Percentiles rank a stretch among this genome's conserved stretches.
These are phyloP conservation scores for Podiceps cristatus DNA, from an alignment of 2,113 vertebrate genomes.

Conservation along the genomic window DNA sequence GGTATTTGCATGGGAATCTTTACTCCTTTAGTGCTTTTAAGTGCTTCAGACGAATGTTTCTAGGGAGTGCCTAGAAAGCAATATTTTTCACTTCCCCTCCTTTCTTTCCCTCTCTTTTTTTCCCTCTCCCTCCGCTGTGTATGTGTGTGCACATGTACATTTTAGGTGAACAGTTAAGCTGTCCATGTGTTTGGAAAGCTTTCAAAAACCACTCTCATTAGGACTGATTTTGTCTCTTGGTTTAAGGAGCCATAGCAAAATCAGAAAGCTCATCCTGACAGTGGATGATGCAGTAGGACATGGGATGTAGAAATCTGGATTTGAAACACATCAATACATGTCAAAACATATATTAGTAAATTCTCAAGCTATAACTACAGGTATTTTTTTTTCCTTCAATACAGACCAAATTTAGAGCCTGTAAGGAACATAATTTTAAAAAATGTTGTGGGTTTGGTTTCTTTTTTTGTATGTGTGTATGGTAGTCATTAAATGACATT, in stretches of 20 bases:
- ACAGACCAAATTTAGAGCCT: background rate
- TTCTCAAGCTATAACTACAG: background rate
- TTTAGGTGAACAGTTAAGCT: background rate
- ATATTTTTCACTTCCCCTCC: background rate
- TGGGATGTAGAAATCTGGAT: background rate
- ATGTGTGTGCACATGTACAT: background rate
- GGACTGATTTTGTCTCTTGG: background rate
- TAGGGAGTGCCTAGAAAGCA: background rate
- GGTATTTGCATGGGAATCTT: background rate
- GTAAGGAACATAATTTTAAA: background rate
- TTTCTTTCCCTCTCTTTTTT: background rate
- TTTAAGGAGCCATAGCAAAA: background rate
- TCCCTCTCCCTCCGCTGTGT: rapidly evolving
- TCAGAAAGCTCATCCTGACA: background rate
- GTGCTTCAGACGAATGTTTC: background rate
- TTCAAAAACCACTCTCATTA: background rate
- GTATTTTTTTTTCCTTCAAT: background rate
- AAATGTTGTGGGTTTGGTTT: background rate
- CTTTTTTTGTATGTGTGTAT: background rate
- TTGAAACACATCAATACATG: background rate
- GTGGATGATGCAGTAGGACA: background rate
- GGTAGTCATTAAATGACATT: background rate
- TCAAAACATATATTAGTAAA: background rate
- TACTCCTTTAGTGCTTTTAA: background rate
- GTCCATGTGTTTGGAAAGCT: background rate